phyloP scores from a whole-genome alignment of 2,888 invertebrate genomes.

The Philopedon plagiatum region DNA sequence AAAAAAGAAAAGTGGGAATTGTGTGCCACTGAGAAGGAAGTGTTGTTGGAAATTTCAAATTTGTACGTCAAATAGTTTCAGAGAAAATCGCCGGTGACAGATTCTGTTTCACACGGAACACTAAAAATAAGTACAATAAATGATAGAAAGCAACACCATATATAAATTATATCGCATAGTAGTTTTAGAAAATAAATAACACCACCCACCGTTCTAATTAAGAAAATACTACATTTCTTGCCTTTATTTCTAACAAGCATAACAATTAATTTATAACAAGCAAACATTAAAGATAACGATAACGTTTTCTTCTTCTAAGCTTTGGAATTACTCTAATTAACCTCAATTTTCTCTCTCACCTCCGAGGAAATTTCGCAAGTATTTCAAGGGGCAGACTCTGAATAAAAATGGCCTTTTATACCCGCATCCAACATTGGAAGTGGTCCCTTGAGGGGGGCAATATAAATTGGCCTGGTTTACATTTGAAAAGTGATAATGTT shows the following conservation, averaged over 20 bases:
- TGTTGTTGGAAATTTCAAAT: no score
- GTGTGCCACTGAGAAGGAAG: no score
- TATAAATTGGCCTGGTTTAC: constrained; percentile 1
- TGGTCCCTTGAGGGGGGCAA: neutral
- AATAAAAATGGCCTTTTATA: constrained; percentile 37
- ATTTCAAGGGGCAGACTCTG: constrained; percentile 22
- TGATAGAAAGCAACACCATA: no score
- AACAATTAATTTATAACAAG: constrained; percentile 27
- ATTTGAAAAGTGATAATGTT: constrained; percentile 1
- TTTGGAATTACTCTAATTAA: constrained; percentile 41
- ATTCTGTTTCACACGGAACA: no score
- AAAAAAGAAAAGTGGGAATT: no score
- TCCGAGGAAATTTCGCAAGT: constrained; percentile 25
- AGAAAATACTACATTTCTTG: no score
- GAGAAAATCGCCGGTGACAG: no score
- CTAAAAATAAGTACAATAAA: no score
- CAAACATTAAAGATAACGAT: constrained; percentile 40
- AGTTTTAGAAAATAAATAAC: no score
- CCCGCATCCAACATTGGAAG: neutral
- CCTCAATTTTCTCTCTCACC: constrained; percentile 38
- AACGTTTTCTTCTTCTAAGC: constrained; percentile 23
- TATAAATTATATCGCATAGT: no score
- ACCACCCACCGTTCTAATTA: no score
- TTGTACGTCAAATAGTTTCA: no score
- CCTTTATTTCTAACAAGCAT: neutral